Percentiles rank a stretch among this genome's conserved stretches.
Conservation (phyloP, 2,113 vertebrate species). For the Acanthochromis polyacanthus region DNA sequence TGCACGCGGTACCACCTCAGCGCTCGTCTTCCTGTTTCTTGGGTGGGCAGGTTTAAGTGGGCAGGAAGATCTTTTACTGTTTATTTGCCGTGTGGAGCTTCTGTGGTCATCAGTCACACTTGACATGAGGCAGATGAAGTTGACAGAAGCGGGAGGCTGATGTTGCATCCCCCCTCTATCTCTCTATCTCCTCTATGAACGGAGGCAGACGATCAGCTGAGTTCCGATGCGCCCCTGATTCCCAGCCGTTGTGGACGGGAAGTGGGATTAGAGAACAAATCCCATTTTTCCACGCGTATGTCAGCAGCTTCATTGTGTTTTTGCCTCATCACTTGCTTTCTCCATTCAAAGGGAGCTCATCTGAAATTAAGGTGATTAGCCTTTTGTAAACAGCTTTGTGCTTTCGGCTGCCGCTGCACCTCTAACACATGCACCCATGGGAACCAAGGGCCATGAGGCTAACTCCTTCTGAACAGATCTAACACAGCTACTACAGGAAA, state of each 20-base stretch:
- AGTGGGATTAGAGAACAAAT: slow-evolving; percentile 79
- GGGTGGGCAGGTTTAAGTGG: slow-evolving; percentile 14
- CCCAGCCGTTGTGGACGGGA: slow-evolving; percentile 82
- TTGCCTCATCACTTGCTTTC: slow-evolving; percentile 71
- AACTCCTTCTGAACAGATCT: slow-evolving; percentile 13
- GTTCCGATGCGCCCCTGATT: slow-evolving; percentile 63
- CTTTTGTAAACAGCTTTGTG: slow-evolving; percentile 70
- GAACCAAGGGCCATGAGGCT: slow-evolving; percentile 50
- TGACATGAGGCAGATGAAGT: slow-evolving; percentile 31
- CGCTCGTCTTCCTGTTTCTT: slow-evolving; percentile 57
- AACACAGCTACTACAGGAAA: slow-evolving; percentile 13
- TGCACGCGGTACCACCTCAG: slow-evolving; percentile 54
- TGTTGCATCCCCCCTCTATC: slow-evolving; percentile 3
- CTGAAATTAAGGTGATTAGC: slow-evolving; percentile 83
- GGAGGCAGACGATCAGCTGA: slow-evolving; percentile 27
- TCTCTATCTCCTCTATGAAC: slow-evolving; percentile 26
- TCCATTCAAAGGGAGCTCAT: slow-evolving; percentile 72
- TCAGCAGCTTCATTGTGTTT: slow-evolving; percentile 71
- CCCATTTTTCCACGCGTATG: slow-evolving; percentile 67
- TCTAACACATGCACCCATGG: slow-evolving; percentile 57
- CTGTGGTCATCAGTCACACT: slow-evolving; percentile 10
- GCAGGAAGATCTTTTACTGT: slow-evolving; percentile 14
- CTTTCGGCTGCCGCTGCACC: slow-evolving; percentile 44
- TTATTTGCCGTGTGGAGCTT: slow-evolving; percentile 27
- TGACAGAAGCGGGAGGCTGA: slow-evolving; percentile 34